These are phyloP conservation scores for Euglossa dilemma DNA, from an alignment of 1,140 invertebrate species.

Conservation along the genomic window DNA sequence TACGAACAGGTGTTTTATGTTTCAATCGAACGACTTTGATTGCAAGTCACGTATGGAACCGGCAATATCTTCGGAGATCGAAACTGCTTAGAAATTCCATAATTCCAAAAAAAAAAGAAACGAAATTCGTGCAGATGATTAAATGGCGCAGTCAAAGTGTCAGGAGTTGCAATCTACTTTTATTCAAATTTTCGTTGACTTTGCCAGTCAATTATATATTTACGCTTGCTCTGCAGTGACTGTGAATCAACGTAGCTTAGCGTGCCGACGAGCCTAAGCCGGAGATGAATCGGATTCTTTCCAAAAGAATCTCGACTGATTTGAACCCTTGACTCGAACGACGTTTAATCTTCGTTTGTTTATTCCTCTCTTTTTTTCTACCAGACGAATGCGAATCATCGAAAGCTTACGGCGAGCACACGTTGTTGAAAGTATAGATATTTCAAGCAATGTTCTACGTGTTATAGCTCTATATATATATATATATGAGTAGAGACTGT, in stretches of 20 bases:
- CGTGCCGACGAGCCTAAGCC: constrained; percentile 52
- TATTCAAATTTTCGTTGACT: neutral
- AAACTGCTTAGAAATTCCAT: neutral
- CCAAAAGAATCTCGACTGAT: neutral
- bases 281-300: constrained; percentile 42
- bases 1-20: neutral
- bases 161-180: neutral
- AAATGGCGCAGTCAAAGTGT: neutral
- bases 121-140: neutral
- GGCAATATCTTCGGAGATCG: neutral
- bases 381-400: constrained; percentile 25
- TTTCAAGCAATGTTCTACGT: constrained; percentile 68
- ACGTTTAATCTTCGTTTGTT: neutral
- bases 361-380: neutral
- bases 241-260: constrained; percentile 55
- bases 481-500: constrained; percentile 71
- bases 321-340: neutral
- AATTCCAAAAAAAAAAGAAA: too few relatives aligned
- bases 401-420: constrained; percentile 54
- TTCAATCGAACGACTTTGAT: neutral
- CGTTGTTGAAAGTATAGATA: constrained; percentile 54
- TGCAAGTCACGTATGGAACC: neutral
- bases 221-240: constrained; percentile 50
- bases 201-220: constrained; percentile 29
- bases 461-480: constrained; percentile 72